Conservation (phyloP, 2,113 vertebrate species). For the Macheiramphus alcinus region DNA sequence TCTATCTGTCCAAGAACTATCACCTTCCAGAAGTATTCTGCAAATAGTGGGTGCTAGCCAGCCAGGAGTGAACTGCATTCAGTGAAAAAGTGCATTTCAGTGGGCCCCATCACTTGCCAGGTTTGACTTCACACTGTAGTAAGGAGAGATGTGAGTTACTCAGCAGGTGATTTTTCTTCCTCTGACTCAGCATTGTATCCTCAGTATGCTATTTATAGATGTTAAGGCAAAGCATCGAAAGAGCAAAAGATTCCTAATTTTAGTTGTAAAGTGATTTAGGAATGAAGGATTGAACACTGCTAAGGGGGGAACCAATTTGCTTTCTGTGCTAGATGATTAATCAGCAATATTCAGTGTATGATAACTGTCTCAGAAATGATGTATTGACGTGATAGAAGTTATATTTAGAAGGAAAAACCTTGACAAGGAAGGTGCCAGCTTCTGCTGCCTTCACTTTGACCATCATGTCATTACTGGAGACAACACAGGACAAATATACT, state of each 20-base stretch:
- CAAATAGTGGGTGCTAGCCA: neutral
- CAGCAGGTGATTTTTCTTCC: neutral
- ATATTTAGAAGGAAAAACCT: neutral
- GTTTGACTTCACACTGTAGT: neutral
- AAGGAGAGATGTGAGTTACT: neutral
- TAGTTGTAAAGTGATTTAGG: neutral
- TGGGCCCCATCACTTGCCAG: neutral
- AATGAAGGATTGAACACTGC: neutral
- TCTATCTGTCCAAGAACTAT: neutral
- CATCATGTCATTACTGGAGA: neutral
- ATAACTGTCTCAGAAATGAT: neutral
- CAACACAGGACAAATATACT: neutral
- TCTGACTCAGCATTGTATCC: neutral
- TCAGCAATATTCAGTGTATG: neutral
- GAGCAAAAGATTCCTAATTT: neutral
- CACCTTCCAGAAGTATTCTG: neutral
- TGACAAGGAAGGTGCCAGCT: neutral
- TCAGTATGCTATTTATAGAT: neutral
- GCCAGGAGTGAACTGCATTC: neutral
- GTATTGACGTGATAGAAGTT: neutral
- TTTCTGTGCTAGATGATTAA: neutral
- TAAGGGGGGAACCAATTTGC: neutral
- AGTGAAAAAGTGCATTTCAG: neutral
- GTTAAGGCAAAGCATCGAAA: neutral
- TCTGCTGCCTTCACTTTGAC: neutral